phyloP scores from a whole-genome alignment of 2,797 vertebrate species.

The Danio jaintianensis region DNA sequence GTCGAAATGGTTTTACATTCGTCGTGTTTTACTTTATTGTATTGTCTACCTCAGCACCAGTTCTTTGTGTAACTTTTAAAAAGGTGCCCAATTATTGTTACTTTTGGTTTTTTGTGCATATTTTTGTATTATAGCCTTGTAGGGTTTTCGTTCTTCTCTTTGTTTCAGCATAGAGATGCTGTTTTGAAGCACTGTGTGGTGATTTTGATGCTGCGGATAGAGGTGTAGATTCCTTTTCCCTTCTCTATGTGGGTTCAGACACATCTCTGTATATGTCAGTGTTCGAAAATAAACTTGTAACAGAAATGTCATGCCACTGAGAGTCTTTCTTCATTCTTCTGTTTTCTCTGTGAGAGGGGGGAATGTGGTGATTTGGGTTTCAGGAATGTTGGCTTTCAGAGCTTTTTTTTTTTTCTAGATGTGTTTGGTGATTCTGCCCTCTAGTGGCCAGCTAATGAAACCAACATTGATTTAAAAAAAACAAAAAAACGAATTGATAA shows the following conservation, averaged over 20 bases:
- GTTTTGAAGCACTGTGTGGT: slow-evolving; percentile 80
- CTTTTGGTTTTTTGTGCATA: slow-evolving; percentile 77
- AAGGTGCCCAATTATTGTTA: slow-evolving; percentile 91
- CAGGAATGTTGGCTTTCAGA: not conserved
- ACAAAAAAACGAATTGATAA: no score
- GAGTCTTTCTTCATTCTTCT: slow-evolving; percentile 84
- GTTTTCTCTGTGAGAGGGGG: slow-evolving; percentile 81
- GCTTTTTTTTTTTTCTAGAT: not conserved
- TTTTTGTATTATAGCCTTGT: slow-evolving; percentile 73
- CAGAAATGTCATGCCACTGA: slow-evolving; percentile 85
- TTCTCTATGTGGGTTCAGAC: slow-evolving; percentile 90
- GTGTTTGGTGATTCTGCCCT: slow-evolving; percentile 23
- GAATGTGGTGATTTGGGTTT: slow-evolving; percentile 51
- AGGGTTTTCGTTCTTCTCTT: slow-evolving; percentile 68
- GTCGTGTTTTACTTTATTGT: slow-evolving; percentile 87
- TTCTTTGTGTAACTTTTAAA: slow-evolving; percentile 87
- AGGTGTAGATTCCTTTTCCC: slow-evolving; percentile 65
- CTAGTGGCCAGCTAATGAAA: slow-evolving; percentile 42
- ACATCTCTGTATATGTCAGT: slow-evolving; percentile 93
- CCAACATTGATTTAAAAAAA: not conserved
- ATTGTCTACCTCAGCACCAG: slow-evolving; percentile 99
- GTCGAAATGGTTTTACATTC: slow-evolving; percentile 62
- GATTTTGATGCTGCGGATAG: slow-evolving; percentile 60
- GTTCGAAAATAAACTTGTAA: slow-evolving; percentile 87
- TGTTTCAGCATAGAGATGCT: slow-evolving; percentile 78